phyloP scores from a whole-genome alignment of 2,888 invertebrate genomes.

The Acleris literana region DNA sequence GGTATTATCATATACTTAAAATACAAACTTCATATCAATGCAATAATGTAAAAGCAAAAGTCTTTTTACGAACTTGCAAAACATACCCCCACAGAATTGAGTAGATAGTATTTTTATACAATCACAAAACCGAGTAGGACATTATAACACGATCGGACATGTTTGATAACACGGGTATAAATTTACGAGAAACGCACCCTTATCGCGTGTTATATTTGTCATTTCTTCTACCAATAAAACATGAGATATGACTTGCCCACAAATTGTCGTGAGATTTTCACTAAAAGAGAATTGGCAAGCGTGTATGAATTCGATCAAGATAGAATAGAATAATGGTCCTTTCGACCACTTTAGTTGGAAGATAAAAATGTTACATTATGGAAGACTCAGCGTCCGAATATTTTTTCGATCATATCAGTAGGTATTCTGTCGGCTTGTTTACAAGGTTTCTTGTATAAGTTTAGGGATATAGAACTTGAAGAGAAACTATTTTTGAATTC shows the following conservation, averaged over 20 bases:
- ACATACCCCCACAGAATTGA: no score
- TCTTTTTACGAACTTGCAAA: no score
- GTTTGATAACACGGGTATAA: conserved; percentile 32
- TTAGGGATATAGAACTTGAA: not conserved
- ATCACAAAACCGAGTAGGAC: conserved; percentile 9
- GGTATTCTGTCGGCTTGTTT: conserved; percentile 6
- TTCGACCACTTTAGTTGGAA: conserved; percentile 18
- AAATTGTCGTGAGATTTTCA: conserved; percentile 37
- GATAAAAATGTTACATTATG: conserved; percentile 30
- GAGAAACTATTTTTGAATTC: no score
- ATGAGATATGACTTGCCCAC: conserved; percentile 37
- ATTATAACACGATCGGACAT: conserved; percentile 34
- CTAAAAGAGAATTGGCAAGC: conserved; percentile 33
- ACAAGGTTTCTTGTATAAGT: not conserved
- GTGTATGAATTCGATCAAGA: conserved; percentile 34
- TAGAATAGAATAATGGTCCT: conserved; percentile 26
- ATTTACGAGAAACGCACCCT: conserved; percentile 33
- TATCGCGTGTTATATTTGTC: conserved; percentile 38
- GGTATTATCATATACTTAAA: no score
- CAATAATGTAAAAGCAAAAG: no score
- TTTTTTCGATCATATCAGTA: conserved; percentile 4
- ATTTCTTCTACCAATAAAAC: conserved; percentile 36
- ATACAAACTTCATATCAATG: no score
- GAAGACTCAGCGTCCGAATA: conserved; percentile 7
- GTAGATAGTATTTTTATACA: conserved; percentile 1